Evolutionary conservation across 2,888 invertebrate genomes (phyloP).

Genomic region (Limnephilus marmoratus): DNA sequence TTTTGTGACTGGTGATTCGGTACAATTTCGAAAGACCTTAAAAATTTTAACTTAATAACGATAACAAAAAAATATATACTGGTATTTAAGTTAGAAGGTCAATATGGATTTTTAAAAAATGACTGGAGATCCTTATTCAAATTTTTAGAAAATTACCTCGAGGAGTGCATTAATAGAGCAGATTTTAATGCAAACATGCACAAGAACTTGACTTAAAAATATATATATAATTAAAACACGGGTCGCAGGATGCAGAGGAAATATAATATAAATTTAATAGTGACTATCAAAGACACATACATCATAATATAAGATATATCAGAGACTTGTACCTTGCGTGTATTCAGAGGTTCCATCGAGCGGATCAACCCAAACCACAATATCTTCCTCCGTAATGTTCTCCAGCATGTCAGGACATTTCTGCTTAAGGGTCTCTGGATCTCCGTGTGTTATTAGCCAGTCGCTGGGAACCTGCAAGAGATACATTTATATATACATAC

Average conservation of each 20-base stretch:
- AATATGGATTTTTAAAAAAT: no score
- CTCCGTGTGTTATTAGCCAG: constrained; percentile 85
- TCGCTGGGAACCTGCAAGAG: constrained; percentile 80
- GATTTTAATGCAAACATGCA: no score
- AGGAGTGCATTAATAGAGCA: no score
- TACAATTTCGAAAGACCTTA: no score
- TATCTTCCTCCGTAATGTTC: constrained; percentile 85
- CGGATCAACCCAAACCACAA: constrained; percentile 98
- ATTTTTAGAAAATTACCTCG: no score
- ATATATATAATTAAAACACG: neutral
- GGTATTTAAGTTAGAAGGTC: no score
- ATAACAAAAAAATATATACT: no score
- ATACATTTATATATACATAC: constrained; percentile 63
- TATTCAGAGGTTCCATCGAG: constrained; percentile 99
- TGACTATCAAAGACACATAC: neutral
- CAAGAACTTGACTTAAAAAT: neutral
- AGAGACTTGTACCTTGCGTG: constrained; percentile 84
- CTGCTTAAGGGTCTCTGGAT: constrained; percentile 80
- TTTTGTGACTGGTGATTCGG: no score
- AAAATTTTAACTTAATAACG: no score
- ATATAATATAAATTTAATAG: neutral
- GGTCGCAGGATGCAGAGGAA: neutral
- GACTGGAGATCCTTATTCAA: no score
- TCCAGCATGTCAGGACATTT: constrained; percentile 83
- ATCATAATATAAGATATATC: neutral